Conservation (phyloP, 2,888 invertebrate species). For the Xestia xanthographa region DNA sequence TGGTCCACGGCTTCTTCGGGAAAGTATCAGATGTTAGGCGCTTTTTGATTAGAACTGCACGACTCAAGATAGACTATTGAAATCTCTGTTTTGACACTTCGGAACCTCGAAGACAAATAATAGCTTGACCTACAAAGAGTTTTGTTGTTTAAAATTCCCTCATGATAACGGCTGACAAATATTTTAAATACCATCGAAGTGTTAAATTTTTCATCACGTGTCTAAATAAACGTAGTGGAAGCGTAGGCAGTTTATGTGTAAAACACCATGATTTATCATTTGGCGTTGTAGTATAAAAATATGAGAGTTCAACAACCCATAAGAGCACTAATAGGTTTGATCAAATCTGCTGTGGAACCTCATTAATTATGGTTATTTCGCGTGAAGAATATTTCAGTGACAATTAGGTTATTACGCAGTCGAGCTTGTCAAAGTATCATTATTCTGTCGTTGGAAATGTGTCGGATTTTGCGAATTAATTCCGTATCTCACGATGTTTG, state of each 20-base stretch:
- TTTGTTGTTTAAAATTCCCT: constrained; percentile 62
- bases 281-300: constrained; percentile 64
- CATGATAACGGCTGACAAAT: constrained; percentile 73
- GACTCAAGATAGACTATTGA: constrained; percentile 72
- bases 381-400: constrained; percentile 48
- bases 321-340: constrained; percentile 28
- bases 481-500: constrained; percentile 37
- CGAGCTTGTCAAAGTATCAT: constrained; percentile 49
- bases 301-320: constrained; percentile 56
- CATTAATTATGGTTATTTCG: constrained; percentile 46
- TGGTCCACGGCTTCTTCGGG: constrained; percentile 81
- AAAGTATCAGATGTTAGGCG: constrained; percentile 84
- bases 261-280: constrained; percentile 75
- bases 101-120: constrained; percentile 78
- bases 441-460: constrained; percentile 34
- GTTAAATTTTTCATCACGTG: constrained; percentile 78
- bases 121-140: constrained; percentile 67
- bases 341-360: constrained; percentile 15
- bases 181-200: constrained; percentile 72
- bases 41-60: constrained; percentile 85
- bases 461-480: constrained; percentile 49
- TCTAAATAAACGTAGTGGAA: constrained; percentile 57
- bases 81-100: constrained; percentile 69
- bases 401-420: constrained; percentile 41
- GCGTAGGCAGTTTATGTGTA: constrained; percentile 62